Evolutionary conservation across 2,797 vertebrate species (phyloP).

Genomic region (Rhinogobio ventralis): DNA sequence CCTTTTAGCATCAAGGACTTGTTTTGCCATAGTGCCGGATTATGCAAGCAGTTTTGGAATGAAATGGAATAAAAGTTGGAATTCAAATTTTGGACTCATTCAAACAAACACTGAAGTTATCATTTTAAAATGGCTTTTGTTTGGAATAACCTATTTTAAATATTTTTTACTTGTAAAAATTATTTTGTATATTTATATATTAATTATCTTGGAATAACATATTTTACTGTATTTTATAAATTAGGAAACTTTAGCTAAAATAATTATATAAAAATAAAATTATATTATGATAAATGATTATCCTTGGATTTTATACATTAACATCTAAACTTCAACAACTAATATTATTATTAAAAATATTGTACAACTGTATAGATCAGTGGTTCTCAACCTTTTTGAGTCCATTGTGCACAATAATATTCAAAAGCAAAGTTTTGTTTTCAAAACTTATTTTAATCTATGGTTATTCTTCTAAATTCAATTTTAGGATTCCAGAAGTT

Average conservation of each 20-base stretch:
- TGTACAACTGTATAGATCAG: too few species aligned
- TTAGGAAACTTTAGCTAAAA: neutral
- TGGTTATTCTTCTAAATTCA: neutral
- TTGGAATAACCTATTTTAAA: neutral
- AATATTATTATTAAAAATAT: too few species aligned
- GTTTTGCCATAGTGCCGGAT: neutral
- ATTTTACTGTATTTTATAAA: neutral
- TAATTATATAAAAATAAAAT: neutral
- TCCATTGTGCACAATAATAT: neutral
- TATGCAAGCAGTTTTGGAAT: neutral
- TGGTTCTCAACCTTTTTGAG: neutral
- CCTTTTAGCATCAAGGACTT: neutral
- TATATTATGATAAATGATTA: neutral
- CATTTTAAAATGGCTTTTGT: neutral
- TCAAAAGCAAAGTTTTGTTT: neutral
- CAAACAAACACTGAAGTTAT: neutral
- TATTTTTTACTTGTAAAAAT: neutral
- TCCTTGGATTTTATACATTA: neutral
- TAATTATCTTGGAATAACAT: neutral
- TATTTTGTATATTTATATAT: neutral
- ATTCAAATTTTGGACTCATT: neutral
- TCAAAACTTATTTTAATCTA: neutral
- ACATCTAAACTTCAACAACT: neutral
- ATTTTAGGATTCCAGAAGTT: too few species aligned
- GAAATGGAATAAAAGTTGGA: neutral